Conservation (phyloP, 2,888 invertebrate species). For the Leucania comma region DNA sequence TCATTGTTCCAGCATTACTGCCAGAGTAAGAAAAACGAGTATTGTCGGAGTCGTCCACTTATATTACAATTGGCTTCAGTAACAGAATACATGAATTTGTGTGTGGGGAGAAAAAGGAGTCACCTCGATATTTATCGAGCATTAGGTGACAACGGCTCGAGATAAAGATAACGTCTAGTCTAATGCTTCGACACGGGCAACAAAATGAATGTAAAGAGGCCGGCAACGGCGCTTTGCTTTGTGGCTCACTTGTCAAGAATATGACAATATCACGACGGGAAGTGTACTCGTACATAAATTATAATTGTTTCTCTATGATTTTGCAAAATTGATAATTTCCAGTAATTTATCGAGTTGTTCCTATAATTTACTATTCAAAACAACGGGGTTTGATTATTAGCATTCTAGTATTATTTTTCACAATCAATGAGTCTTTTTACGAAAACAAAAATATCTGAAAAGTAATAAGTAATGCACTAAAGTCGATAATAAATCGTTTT, state of each 20-base stretch:
- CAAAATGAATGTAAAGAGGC: slow-evolving; percentile 22
- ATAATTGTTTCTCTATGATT: background rate
- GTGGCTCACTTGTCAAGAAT: background rate
- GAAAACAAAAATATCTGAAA: no score
- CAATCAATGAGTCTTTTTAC: background rate
- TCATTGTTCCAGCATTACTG: slow-evolving; percentile 25
- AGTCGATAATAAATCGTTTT: slow-evolving; percentile 28
- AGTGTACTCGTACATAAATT: background rate
- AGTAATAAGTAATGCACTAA: slow-evolving; percentile 15
- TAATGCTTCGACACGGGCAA: slow-evolving; percentile 39
- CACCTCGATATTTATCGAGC: slow-evolving; percentile 8
- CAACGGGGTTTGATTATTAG: background rate
- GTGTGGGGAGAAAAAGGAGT: background rate
- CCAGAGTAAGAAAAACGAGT: slow-evolving; percentile 3
- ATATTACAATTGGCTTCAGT: slow-evolving; percentile 1
- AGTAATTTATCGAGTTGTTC: background rate
- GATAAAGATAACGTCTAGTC: slow-evolving; percentile 19
- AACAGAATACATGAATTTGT: slow-evolving; percentile 3
- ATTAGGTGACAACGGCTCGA: slow-evolving; percentile 18
- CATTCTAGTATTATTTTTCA: background rate
- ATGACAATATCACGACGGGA: background rate
- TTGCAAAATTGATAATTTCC: background rate
- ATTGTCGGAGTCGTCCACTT: slow-evolving; percentile 34
- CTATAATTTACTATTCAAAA: background rate
- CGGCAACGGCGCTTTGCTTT: slow-evolving; percentile 32